Evolutionary conservation across 2,888 invertebrate genomes (phyloP), one percentile per base, ranked within the genome.

Genomic region (Orgyia antiqua): DNA sequence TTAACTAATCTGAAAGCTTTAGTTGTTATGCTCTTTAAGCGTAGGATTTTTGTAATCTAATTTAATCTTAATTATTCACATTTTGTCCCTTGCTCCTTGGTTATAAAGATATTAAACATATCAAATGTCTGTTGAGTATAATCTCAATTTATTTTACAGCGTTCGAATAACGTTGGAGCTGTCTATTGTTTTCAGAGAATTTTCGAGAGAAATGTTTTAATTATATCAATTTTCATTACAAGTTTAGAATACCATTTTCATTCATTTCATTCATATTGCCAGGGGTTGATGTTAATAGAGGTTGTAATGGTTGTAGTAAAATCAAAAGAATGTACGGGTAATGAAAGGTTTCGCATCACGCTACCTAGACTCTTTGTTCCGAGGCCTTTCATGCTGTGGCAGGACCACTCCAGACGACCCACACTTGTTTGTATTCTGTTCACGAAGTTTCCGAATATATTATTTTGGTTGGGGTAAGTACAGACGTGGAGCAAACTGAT

Each of bases 401-500:
- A 55, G 61, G 58, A 62, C 64, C 66, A 66, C 70, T 73, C 61
- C 62, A 69, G 53, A 38, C 69, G 61, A 54, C 65, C 67, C 69
- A 51, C 41, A 57, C 60, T 57, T 76, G 71, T 82, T 80, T 77
- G 72, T 80, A 80, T 82, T 80, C 76, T 65, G 75, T 77, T 71
- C 80, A 75, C 80, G 78, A 76, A 79, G 72, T 72, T 71, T 68
- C 56, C 61, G 79, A 77, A 80, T 83, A 78, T 73, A 75, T 82
- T 82, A 82, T 79, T 74, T 69, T 60, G n/a, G 64, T 65, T 61
- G 62, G 68, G 61, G 61, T 55, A 60, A 59, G 66, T 74, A 71
- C 68, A 74, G 59, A 72, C 68, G 68, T 63, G 62, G 61, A 68
- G 59, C 65, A 70, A 75, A 74, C 72, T 75, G 78, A 78, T 80